Evolutionary conservation across 2,797 vertebrate species (phyloP), one percentile per base, ranked within the genome.

Genomic region (Pelochelys cantorii): DNA sequence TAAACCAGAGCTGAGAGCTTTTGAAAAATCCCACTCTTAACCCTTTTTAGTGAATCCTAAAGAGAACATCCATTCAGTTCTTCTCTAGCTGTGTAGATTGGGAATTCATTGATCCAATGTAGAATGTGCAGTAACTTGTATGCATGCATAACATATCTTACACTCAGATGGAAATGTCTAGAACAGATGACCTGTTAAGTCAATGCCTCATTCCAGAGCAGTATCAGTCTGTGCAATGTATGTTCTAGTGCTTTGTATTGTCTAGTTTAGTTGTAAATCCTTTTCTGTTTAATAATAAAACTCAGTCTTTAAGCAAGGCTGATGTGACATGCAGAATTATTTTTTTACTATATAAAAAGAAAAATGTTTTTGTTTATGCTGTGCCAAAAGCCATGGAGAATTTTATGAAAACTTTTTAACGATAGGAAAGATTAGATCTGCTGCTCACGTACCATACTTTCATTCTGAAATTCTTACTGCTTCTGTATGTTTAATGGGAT

Each of bases 231-330:
- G 11, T 78, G 15, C 20, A 53, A 10, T 83, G 12, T 71, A 55
- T 57, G 37, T 52, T 0, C 3, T 18, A 27, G 17, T 83, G 57
- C 55, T 94, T 87, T 95, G 34, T 90, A 77, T 5, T n/a, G 53
- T 78, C 5, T 90, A 87, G 27, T 3, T 55, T 83, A 65, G 82
- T 86, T 92, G 89, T 95, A 34, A 93, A 89, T 75, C 42, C n/a
- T 65, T 74, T 95, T 65, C 55, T 84, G 29, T 95, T 65, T 91
- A 15, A 74, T 22, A 22, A 89, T 94, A 96, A 95, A 96, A 96
- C 18, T 37, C n/a, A 37, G 34, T 37, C 34, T 74, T 34, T n/a
- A 42, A 20, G 9, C 34, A 74, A 42, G 11, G 68, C 5, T 37
- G 34, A 74, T 23, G 34, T 74, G 68, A 42, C 68, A 11, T 37